Evolutionary conservation across 2,888 invertebrate genomes (phyloP), one percentile per base, ranked within the genome.

Genomic region (Nephrotoma appendiculata): DNA sequence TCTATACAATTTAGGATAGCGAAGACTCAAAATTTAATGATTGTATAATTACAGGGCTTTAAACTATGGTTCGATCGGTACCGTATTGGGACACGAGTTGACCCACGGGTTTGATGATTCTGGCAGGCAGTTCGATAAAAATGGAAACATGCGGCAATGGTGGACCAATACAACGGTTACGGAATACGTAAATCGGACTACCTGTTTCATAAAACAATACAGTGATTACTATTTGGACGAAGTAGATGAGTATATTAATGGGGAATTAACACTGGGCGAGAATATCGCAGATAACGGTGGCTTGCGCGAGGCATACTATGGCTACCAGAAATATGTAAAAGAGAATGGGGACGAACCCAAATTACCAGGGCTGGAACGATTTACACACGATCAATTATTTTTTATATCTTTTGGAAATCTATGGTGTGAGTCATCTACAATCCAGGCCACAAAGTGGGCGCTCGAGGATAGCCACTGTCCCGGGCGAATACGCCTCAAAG

Each of bases 71-170:
- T 95, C 96, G 0, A 93, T 97, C 88, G 96, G 96, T 2, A 93
- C 95, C 0, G 94, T 96, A 87, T 92, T 97, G 85, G 96, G 96
- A 1, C 97, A 97, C 89, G 97, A 94, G 90, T 92, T 94, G 87
- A 94, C 94, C 3, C 94, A 94, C 89, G 94, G 94, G 3, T 92
- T 91, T 87, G 91, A 91, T 87, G 91, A 92, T 87, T 92, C 90
- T 87, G 92, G 98, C 12, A 94, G 97, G 86, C 95, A 96, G 89
- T 98, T 96, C 90, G 98, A 98, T 88, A 96, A 96, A 89, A 94
- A 96, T 89, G 98, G 98, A 7, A 98, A 98, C 90, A 94, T 97
- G 93, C 95, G 95, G 93, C 96, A 97, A 87, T 98, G 98, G 98
- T 98, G 98, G 98, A 94, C 95, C 1, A 95, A 96, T 88, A 92